Evolutionary conservation across 2,888 invertebrate genomes (phyloP).

Genomic region (Byasa hedistus): DNA sequence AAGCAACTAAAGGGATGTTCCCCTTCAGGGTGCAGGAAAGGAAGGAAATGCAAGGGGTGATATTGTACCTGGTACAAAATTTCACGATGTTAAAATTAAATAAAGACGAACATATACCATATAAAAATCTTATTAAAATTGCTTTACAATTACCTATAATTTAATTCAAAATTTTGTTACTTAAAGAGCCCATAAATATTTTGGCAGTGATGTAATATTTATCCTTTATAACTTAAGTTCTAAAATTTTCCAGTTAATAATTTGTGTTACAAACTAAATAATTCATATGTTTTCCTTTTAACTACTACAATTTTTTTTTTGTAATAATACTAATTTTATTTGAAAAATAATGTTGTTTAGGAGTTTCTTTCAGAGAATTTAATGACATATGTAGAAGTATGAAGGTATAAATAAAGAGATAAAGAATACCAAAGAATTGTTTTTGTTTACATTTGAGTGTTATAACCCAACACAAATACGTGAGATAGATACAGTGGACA

Average conservation of each 20-base stretch:
- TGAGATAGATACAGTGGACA: conserved; percentile 8
- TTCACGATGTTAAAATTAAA: conserved; percentile 33
- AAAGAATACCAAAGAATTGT: background rate
- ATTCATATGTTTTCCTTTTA: too few relatives aligned
- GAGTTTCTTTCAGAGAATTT: background rate
- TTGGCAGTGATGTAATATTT: too few relatives aligned
- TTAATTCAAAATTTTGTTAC: background rate
- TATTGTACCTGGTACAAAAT: conserved; percentile 58
- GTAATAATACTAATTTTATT: too few relatives aligned
- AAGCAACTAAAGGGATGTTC: conserved; percentile 17
- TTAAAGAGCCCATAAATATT: too few relatives aligned
- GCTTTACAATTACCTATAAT: background rate
- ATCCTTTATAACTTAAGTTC: too few relatives aligned
- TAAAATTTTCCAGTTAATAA: too few relatives aligned
- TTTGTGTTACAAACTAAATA: too few relatives aligned
- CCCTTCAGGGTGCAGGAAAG: conserved; percentile 45
- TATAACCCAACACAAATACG: conserved; percentile 15
- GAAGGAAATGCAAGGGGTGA: conserved; percentile 49
- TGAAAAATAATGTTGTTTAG: background rate
- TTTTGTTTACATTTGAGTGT: conserved; percentile 19
- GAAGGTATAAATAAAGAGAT: background rate
- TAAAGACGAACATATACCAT: background rate
- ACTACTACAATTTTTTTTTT: too few relatives aligned
- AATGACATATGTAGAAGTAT: background rate
- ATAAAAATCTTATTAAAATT: background rate